Conservation (phyloP, 2,797 vertebrate species). For the Danio tinwini region DNA sequence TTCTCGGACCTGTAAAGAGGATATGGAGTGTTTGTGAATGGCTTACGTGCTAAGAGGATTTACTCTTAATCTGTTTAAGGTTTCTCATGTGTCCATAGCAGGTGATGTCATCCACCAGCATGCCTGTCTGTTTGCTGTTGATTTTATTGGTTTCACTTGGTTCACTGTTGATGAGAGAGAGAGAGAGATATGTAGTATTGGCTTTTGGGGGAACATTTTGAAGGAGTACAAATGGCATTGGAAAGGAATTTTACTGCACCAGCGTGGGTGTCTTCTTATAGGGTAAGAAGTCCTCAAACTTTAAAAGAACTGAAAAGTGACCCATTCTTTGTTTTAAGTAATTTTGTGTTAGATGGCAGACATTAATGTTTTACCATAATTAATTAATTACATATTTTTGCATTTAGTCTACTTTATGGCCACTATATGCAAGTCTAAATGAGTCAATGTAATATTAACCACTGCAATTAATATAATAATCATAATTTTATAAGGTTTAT, state of each 20-base stretch:
- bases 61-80: slow-evolving; percentile 72
- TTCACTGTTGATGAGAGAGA: slow-evolving; percentile 3
- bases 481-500: too few relatives aligned
- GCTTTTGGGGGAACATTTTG: slow-evolving; percentile 1
- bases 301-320: not conserved
- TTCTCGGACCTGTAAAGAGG: slow-evolving; percentile 58
- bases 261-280: slow-evolving; percentile 51
- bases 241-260: slow-evolving; percentile 56
- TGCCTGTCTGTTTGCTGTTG: slow-evolving; percentile 58
- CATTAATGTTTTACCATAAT: not conserved
- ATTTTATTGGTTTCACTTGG: slow-evolving; percentile 34
- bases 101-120: slow-evolving; percentile 53
- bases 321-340: not conserved
- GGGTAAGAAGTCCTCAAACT: slow-evolving; percentile 67
- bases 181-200: not conserved
- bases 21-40: slow-evolving; percentile 63
- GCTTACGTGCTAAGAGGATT: slow-evolving; percentile 76
- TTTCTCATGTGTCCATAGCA: slow-evolving; percentile 61
- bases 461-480: too few relatives aligned
- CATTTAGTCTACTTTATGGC: not conserved
- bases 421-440: too few relatives aligned
- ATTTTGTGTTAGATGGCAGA: not conserved
- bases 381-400: not conserved
- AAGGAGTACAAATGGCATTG: slow-evolving; percentile 64
- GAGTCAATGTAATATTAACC: too few relatives aligned